Base-by-base conservation (phyloP, 2,797 vertebrate species). In the Chloroceryle amazona region DNA sequence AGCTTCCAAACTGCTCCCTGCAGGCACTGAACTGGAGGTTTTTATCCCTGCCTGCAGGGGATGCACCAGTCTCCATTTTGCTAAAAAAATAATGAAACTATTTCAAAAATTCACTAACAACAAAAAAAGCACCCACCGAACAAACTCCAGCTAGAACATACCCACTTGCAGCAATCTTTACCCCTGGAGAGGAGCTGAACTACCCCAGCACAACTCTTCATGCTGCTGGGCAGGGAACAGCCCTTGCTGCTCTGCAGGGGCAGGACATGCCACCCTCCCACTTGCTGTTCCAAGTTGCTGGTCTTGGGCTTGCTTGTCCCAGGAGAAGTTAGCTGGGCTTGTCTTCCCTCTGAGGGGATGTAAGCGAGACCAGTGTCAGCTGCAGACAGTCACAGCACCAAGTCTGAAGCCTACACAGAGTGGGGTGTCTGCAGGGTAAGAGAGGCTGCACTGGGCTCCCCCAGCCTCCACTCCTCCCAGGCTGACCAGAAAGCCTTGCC, bases 41-140 rank as follows among this genome's bases (percentile, higher is more conserved):
- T 90, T 87, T 89, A 86, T 81, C 94, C 95, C 96, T 94, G 96
- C 96, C 95, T 72, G 95, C 90, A 95, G 94, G 88, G 90, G 63
- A 88, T 92, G 71, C 78, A 88, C 81, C 76, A 85, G 73, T 67
- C 86, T 95, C 94, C 63, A 13, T 89, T 91, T 81, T 51, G 73
- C 73, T 94, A 58, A 58, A 57, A 57, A 89, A 90, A 68, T 9
- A 28, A 51, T 63, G 76, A 72, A 89, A 1, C 31, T 23, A 54
- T 71, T 89, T 83, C 47, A 90, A 89, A 41, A 93, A 90, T 84
- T 81, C 76, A 58, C 19, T 62, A 6, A 15, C 51, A 60, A 22
- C 39, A 51, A 70, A 41, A 29, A 14, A 55, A 82, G n/a, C 65
- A 66, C 75, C 66, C 7, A 52, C 17, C 3, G 3, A 68, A 42